Evolutionary conservation across 92 coral and sea anemone species (phyloP).

Genomic region (Phenganax stokvisi): DNA sequence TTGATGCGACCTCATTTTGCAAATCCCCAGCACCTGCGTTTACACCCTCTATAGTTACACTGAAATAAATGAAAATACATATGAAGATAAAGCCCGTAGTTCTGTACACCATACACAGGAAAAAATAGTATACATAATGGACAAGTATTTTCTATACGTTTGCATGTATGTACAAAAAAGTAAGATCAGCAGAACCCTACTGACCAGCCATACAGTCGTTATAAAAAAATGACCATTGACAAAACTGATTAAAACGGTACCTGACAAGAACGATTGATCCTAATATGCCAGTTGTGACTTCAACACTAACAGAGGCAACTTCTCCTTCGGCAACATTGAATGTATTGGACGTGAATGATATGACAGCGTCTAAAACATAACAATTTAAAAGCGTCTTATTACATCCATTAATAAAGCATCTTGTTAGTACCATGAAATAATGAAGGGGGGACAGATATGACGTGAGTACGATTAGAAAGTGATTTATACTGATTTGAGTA

Average conservation of each 20-base stretch:
- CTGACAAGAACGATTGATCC: conserved; percentile 22
- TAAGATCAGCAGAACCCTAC: too few species aligned
- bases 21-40: conserved; percentile 12
- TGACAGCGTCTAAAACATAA: conserved; percentile 9
- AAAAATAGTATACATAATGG: not conserved
- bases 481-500: too few species aligned
- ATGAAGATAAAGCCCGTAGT: too few species aligned
- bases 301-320: not conserved
- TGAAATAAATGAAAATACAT: not conserved
- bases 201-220: too few species aligned
- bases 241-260: not conserved
- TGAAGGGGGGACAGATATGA: too few species aligned
- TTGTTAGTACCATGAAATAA: not conserved
- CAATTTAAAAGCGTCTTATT: not conserved
- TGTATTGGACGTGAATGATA: conserved; percentile 7
- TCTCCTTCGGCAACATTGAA: conserved; percentile 14
- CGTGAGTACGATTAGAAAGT: too few species aligned
- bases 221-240: too few species aligned
- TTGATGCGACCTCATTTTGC: not conserved
- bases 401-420: not conserved
- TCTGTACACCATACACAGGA: not conserved
- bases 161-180: too few species aligned
- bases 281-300: conserved; percentile 12
- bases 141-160: too few species aligned
- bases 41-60: not conserved